Evolutionary conservation across 2,797 vertebrate genomes (phyloP).

Genomic region (Astyanax mexicanus): DNA sequence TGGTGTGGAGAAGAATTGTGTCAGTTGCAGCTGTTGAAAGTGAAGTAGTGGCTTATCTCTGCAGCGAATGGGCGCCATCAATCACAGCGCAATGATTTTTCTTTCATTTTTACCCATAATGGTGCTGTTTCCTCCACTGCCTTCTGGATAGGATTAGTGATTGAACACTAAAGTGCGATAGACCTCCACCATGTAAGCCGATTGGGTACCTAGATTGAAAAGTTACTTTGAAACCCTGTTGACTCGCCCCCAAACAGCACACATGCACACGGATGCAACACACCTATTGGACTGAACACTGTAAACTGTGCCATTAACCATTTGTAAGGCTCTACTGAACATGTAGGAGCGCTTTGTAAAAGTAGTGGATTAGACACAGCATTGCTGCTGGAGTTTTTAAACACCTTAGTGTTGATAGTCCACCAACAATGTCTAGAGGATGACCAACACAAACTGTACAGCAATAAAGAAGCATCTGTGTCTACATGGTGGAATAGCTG

Average conservation of each 20-base stretch:
- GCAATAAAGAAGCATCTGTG: no score
- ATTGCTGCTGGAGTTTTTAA: no score
- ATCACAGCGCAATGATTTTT: constrained; percentile 75
- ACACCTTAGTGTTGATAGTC: no score
- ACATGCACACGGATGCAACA: constrained; percentile 34
- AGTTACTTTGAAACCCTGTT: constrained; percentile 56
- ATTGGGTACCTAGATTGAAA: constrained; percentile 63
- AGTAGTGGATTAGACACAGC: no score
- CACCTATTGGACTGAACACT: constrained; percentile 4
- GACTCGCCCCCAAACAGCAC: constrained; percentile 53
- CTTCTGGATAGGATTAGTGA: constrained; percentile 77
- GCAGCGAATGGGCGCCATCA: constrained; percentile 77
- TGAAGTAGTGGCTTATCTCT: constrained; percentile 78
- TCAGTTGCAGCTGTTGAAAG: constrained; percentile 75
- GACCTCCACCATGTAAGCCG: constrained; percentile 66
- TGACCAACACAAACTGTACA: no score
- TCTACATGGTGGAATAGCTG: no score
- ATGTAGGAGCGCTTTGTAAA: no score
- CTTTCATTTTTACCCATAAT: constrained; percentile 77
- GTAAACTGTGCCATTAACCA: no score
- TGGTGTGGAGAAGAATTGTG: constrained; percentile 66
- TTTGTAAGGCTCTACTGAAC: no score
- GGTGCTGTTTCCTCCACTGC: constrained; percentile 74
- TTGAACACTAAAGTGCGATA: constrained; percentile 72
- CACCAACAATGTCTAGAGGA: no score